A percentile compares a stretch with the other conserved stretches of the same genome.
These are phyloP conservation scores for Cebidichthys violaceus DNA, from an alignment of 2,113 vertebrate genomes.

Conservation along the genomic window DNA sequence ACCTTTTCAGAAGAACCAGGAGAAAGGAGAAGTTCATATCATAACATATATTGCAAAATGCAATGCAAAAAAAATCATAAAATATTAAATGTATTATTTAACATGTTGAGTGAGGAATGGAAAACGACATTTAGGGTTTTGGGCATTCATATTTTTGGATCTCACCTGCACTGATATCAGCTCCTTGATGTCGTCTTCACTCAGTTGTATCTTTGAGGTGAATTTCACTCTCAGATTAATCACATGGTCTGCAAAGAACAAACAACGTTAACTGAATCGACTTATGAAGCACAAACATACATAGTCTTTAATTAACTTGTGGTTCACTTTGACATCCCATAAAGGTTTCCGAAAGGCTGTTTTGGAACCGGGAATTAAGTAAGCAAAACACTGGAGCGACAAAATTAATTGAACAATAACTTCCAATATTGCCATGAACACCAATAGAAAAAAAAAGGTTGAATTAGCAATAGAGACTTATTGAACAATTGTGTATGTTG, in stretches of 20 bases:
- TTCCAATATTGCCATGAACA: not conserved
- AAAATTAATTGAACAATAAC: not conserved
- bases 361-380: not conserved
- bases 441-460: not conserved
- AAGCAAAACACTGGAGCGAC: not conserved
- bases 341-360: not conserved
- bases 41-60: too few species aligned
- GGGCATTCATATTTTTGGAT: not conserved
- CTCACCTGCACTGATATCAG: constrained; percentile 13
- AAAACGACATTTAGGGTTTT: not conserved
- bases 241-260: not conserved
- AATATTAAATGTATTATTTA: not conserved
- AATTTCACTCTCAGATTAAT: not conserved
- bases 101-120: not conserved
- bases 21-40: not conserved
- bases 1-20: not conserved
- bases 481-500: too few species aligned
- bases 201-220: not conserved
- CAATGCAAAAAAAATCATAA: too few species aligned
- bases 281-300: not conserved
- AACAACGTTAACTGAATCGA: not conserved
- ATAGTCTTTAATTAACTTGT: too few species aligned
- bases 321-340: not conserved
- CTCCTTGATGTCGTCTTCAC: constrained; percentile 13
- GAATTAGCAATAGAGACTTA: too few species aligned